These are phyloP conservation scores for Drosophila pseudoananassae DNA, from an alignment of 1,140 invertebrate species.

Conservation along the genomic window DNA sequence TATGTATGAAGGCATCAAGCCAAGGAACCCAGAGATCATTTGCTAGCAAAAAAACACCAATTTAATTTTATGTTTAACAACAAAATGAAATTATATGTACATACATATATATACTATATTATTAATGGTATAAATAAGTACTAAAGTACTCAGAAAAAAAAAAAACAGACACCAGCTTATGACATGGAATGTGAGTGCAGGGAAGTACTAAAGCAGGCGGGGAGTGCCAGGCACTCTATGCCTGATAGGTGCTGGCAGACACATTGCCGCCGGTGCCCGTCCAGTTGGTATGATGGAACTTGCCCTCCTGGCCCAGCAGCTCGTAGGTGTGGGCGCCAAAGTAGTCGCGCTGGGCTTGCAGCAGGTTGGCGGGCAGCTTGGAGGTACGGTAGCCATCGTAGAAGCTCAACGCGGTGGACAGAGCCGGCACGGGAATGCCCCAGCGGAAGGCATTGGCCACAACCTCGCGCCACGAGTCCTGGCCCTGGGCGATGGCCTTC, in stretches of 20 bases:
- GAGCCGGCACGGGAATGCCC: constrained; percentile 96
- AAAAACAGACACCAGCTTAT: constrained; percentile 16
- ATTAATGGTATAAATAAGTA: constrained; percentile 62
- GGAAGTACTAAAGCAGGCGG: neutral
- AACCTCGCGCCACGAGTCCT: constrained; percentile 90
- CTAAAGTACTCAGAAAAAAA: constrained; percentile 48
- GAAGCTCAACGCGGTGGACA: constrained; percentile 97
- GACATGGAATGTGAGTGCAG: constrained; percentile 47
- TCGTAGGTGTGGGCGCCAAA: constrained; percentile 99
- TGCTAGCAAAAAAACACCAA: constrained; percentile 60
- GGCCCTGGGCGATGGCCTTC: constrained; percentile 91
- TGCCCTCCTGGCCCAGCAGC: constrained; percentile 92
- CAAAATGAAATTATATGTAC: constrained; percentile 51
- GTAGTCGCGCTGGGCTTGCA: constrained; percentile 99
- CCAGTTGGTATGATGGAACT: constrained; percentile 99
- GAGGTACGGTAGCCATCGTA: constrained; percentile 97
- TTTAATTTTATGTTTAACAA: constrained; percentile 69
- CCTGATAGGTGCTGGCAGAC: constrained; percentile 97
- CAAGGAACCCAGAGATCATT: constrained; percentile 25
- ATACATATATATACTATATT: constrained; percentile 40
- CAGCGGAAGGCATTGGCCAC: constrained; percentile 87
- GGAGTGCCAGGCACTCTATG: constrained; percentile 85
- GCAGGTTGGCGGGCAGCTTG: constrained; percentile 94
- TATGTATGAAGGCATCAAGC: constrained; percentile 13
- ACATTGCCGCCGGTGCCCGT: constrained; percentile 98